A percentile compares a stretch with the other conserved stretches of the same genome.
Conservation (phyloP, 1,140 invertebrate genomes). For the Mesaphorura yosii region DNA sequence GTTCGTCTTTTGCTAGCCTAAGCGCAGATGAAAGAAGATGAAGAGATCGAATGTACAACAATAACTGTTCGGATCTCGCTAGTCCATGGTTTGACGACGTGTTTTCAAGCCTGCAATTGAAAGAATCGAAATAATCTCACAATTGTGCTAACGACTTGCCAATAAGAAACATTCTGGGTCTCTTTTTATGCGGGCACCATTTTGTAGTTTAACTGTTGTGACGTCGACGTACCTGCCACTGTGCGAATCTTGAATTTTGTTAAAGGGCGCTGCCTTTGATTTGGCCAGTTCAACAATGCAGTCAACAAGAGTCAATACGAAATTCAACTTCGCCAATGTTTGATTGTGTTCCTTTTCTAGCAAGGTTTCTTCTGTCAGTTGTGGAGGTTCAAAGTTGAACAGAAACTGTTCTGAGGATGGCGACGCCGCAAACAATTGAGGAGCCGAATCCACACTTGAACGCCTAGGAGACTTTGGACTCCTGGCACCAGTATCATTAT, state of each 20-base stretch:
- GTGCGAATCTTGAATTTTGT: slow-evolving; percentile 39
- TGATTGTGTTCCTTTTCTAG: slow-evolving; percentile 89
- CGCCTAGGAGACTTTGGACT: slow-evolving; percentile 27
- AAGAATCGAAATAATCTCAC: background rate
- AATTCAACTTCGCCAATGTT: slow-evolving; percentile 82
- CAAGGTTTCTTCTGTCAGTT: slow-evolving; percentile 87
- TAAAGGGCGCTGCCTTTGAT: slow-evolving; percentile 57
- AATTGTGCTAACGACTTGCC: slow-evolving; percentile 24
- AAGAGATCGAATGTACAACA: slow-evolving; percentile 76
- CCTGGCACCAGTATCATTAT: too few species aligned
- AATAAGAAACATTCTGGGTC: too few species aligned
- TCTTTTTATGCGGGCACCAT: too few species aligned
- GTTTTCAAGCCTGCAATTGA: too few species aligned
- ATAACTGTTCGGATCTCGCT: slow-evolving; percentile 73
- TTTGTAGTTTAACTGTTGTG: too few species aligned
- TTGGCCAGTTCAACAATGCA: slow-evolving; percentile 78
- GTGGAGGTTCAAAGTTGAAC: slow-evolving; percentile 72
- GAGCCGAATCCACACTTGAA: slow-evolving; percentile 32
- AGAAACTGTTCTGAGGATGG: slow-evolving; percentile 45
- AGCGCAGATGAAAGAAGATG: slow-evolving; percentile 87
- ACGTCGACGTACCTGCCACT: too few species aligned
- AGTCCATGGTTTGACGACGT: too few species aligned
- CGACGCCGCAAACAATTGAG: slow-evolving; percentile 36
- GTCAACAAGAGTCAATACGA: slow-evolving; percentile 78
- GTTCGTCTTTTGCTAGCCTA: slow-evolving; percentile 74